phyloP scores from a whole-genome alignment of 2,113 vertebrate species.

The Phoxinus phoxinus region DNA sequence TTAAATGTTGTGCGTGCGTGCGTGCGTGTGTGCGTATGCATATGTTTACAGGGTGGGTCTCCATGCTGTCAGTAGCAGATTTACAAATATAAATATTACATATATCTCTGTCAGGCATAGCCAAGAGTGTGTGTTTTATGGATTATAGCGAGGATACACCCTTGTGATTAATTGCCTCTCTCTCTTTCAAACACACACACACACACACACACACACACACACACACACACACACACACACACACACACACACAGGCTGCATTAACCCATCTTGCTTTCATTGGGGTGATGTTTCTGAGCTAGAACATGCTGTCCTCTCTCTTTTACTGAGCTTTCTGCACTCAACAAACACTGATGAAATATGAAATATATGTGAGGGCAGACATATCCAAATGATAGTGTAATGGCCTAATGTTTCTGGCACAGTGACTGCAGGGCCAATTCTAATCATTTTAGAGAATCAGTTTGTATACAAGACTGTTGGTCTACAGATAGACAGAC shows the following conservation, averaged over 20 bases:
- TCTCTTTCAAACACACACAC: neutral
- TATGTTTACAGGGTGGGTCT: neutral
- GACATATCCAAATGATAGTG: neutral
- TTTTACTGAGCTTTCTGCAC: neutral
- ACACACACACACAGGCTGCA: neutral
- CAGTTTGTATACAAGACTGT: neutral
- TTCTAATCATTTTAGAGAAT: neutral
- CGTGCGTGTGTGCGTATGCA: neutral
- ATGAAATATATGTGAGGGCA: neutral
- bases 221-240: neutral
- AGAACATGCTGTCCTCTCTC: conserved; percentile 5
- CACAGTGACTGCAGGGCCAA: neutral
- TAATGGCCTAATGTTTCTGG: neutral
- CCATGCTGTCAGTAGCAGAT: conserved; percentile 12
- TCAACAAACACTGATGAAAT: conserved; percentile 11
- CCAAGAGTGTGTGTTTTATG: neutral
- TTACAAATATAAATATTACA: neutral
- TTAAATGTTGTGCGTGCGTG: neutral
- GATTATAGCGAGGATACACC: neutral
- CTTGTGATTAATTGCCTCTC: neutral
- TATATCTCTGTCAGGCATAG: neutral
- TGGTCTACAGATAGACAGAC: neutral
- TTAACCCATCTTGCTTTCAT: neutral
- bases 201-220: neutral
- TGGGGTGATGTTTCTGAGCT: neutral